Base-by-base conservation (phyloP, 2,113 vertebrate genomes). In the Pteruthius melanotis region DNA sequence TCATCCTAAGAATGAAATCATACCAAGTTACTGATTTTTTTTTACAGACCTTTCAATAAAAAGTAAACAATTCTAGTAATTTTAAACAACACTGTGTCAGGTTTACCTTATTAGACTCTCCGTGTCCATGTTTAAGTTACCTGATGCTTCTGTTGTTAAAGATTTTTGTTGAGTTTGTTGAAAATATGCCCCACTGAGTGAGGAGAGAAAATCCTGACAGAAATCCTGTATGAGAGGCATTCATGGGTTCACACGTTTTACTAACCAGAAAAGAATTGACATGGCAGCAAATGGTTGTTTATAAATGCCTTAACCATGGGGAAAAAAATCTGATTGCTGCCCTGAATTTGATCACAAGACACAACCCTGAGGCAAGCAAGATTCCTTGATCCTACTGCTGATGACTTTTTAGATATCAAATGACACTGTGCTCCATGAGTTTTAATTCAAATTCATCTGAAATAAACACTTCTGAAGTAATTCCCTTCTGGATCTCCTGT, bases 311-410 rank as follows among this genome's bases (percentile, higher is more conserved):
- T 71, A 64, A 76, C 37, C 31, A n/a, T 23, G 49, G 49, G 54
- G 4, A n/a, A 37, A 52, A 61, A 57, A 53, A 23, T 6, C 42
- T 2, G 4, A 19, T 33, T 0, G 0, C 65, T 75, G 47, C 22
- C 57, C 44, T 42, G 15, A 22, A 82, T 44, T 14, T 0, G 2
- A 60, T 79, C 65, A 79, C 37, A 68, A 79, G 95, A 57, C 66
- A 57, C 17, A 65, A 64, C 37, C 31, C 45, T 24, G 45, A 80
- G 63, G 23, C 15, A 5, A 87, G 26, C 35, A 71, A 82, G 53
- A n/a, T 54, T 87, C 37, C 49, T 81, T 83, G 61, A 37, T 47
- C 61, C 53, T 65, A 20, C 31, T 69, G 82, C 50, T 90, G 83
- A 3, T 78, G 28, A 18, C 15, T 91, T 91, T 56, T 53, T 10